Base-by-base conservation (phyloP, 1,140 invertebrate species). In the Calephelis nemesis region DNA sequence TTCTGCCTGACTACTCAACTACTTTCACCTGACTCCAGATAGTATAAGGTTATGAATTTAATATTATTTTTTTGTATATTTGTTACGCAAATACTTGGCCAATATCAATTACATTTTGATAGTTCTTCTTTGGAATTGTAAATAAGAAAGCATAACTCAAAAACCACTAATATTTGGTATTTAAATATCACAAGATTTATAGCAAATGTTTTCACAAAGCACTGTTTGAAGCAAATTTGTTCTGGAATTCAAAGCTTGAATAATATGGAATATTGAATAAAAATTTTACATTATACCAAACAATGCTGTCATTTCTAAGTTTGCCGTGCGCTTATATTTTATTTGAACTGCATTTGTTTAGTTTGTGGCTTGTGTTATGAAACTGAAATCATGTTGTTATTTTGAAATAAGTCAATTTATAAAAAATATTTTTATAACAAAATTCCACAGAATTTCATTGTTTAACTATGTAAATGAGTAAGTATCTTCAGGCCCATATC, bases 111-210 rank as follows among this genome's bases (percentile, higher is more conserved):
- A 30, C 2, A 30, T 30, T 30, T 30, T 30, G 2, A 30, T 30
- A 30, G 30, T 30, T 30, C 30, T 30, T 30, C 30, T 30, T 30
- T 30, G 2, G 4, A 30, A 30, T 30, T 0, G 30, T 30, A 30
- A 30, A 30, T 30, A 30, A 30, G 4, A 30, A 1, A 0, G 30
- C 0, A 30, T 30, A 30, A 30, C 30, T 30, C 30, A 30, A 30
- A 30, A 30, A 30, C 30, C 30, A 30, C 30, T 30, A 30, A 4
- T n/a, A n/a, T n/a, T n/a, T n/a, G 45, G 40, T 47, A 63, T 47
- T 63, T 45, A 47, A 45, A 47, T 63, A 19, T 63, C 62, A 15
- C 47, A 63, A 19, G 68, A 73, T 74, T 76, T 71, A 66, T 64
- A 69, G 64, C 62, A 52, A 63, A 69, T 69, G 67, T 54, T 69